Base-by-base conservation (phyloP, 1,140 invertebrate species). In the Drosophila oshimai region DNA sequence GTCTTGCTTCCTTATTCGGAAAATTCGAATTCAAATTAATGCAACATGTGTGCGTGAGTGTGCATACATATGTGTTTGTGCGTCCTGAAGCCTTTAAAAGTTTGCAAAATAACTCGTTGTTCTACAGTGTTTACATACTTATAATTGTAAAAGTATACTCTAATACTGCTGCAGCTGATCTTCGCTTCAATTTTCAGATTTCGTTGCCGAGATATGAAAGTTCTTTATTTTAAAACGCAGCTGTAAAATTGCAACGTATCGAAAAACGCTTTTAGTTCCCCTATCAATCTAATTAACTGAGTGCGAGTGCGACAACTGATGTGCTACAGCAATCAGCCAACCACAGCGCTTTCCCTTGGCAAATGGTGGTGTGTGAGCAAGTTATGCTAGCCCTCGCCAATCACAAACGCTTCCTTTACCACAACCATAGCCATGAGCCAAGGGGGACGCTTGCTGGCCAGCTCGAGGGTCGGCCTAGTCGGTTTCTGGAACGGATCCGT, bases 1-100 rank as follows among this genome's bases (percentile, higher is more conserved):
- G 6, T 41, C 53, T 54, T 46, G 9, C 36, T 50, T 37, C 31
- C 47, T 69, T 55, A 53, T 36, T 45, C 18, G 49, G 41, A 26
- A 58, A 64, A 68, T 65, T 74, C 34, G 47, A 74, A 60, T 74
- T 44, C 22, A 36, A 45, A 36, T 64, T 45, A 60, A 20, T 36
- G 17, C 20, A 41, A 18, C 33, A 44, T 44, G 31, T 37, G 28
- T 33, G 17, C 20, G 13, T 26, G 10, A 6, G 18, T 15, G 10
- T 34, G 4, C 5, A 51, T n/a, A n/a, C n/a, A n/a, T n/a, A n/a
- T n/a, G n/a, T n/a, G n/a, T n/a, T n/a, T n/a, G 15, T 7, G 10
- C 24, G 5, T 12, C 6, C 45, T 49, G 20, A 26, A 34, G 20
- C 15, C 29, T 12, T 7, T 46, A n/a, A 15, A 28, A 26, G 4